Evolutionary conservation across 2,888 invertebrate species (phyloP).

Genomic region (Polyploca ridens): DNA sequence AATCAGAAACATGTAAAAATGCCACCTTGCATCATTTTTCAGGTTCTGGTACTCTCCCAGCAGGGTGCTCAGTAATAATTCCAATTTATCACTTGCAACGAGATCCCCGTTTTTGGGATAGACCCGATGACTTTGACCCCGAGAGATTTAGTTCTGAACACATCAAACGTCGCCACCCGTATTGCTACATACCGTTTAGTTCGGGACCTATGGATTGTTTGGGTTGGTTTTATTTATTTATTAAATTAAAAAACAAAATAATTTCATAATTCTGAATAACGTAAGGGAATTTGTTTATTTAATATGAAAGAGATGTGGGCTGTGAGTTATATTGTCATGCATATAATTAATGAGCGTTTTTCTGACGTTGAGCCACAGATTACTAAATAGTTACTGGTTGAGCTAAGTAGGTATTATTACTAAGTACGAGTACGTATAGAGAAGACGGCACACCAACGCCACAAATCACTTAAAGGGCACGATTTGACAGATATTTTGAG

Average conservation of each 20-base stretch:
- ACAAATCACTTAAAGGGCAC: too few species aligned
- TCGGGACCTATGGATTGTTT: slow-evolving; percentile 75
- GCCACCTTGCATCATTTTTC: slow-evolving; percentile 10
- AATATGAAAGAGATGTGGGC: too few species aligned
- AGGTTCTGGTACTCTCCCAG: slow-evolving; percentile 63
- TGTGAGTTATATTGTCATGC: too few species aligned
- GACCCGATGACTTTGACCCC: slow-evolving; percentile 67
- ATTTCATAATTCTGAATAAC: too few species aligned
- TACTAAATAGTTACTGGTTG: too few species aligned
- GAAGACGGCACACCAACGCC: too few species aligned
- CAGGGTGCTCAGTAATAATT: slow-evolving; percentile 59
- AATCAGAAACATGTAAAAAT: background rate
- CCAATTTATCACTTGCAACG: slow-evolving; percentile 70
- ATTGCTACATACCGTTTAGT: slow-evolving; percentile 70
- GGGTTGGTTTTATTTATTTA: slow-evolving; percentile 44
- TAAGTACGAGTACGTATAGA: too few species aligned
- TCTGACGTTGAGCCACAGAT: too few species aligned
- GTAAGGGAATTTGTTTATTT: too few species aligned
- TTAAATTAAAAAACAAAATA: background rate
- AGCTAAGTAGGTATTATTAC: too few species aligned
- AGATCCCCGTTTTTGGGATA: slow-evolving; percentile 60
- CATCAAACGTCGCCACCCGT: slow-evolving; percentile 50
- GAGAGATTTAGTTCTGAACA: slow-evolving; percentile 67
- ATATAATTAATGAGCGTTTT: too few species aligned
- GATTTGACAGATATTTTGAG: too few species aligned